These are phyloP conservation scores for Halcyon malimbica DNA, from an alignment of 2,113 vertebrate species.

Conservation along the genomic window DNA sequence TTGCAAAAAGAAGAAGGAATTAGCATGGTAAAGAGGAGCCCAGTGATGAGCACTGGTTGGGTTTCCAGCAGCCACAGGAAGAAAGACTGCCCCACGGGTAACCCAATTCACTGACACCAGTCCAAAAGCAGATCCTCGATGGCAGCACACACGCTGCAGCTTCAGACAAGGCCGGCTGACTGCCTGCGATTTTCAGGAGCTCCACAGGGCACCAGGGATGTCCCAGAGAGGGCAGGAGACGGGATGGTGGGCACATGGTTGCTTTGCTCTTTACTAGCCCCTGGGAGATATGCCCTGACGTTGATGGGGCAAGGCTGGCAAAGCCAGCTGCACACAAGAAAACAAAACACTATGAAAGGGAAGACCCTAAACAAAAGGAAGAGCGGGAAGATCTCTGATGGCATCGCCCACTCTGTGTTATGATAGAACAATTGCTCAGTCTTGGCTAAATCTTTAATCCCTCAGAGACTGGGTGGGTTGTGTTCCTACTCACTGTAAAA, in stretches of 20 bases:
- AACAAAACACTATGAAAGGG: neutral
- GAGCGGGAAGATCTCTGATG: neutral
- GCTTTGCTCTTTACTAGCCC: neutral
- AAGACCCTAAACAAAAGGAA: neutral
- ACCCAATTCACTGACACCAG: neutral
- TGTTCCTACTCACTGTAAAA: neutral
- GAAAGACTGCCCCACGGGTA: neutral
- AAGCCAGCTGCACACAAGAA: neutral
- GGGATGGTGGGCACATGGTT: neutral
- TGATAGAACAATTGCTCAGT: neutral
- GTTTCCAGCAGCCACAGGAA: neutral
- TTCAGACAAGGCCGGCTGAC: neutral
- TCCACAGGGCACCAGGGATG: neutral
- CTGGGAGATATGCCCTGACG: neutral
- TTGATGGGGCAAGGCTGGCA: neutral
- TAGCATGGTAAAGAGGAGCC: neutral
- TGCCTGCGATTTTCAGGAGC: neutral
- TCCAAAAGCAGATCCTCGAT: rapidly evolving
- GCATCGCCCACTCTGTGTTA: neutral
- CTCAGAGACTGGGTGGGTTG: neutral
- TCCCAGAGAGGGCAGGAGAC: neutral
- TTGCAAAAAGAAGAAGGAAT: neutral
- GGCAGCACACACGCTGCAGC: neutral
- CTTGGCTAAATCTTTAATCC: neutral
- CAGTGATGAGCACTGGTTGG: neutral